Percentiles rank a stretch among this genome's conserved stretches.
phyloP scores from a whole-genome alignment of 2,797 vertebrate species.

The Sorex maritimensis region DNA sequence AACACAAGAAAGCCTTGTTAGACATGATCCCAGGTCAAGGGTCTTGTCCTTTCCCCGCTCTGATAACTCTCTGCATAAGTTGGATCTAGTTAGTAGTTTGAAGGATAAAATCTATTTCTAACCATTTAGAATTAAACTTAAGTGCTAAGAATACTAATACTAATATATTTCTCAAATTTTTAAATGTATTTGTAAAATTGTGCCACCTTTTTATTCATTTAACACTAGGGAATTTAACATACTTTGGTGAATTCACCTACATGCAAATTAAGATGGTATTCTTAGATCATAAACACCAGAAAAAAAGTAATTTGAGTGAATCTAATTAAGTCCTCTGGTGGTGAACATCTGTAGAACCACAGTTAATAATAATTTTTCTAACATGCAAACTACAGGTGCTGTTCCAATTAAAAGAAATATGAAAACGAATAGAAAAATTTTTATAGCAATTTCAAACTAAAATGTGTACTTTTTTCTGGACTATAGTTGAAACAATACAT shows the following conservation, averaged over 20 bases:
- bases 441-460: constrained; percentile 43
- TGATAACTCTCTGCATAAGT: neutral
- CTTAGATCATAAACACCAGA: neutral
- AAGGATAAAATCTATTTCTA: neutral
- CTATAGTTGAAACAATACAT: constrained; percentile 69
- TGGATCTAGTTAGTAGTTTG: neutral
- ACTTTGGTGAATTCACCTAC: neutral
- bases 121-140: neutral
- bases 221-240: neutral
- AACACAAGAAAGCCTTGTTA: neutral
- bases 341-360: constrained; percentile 27
- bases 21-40: neutral
- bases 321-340: neutral
- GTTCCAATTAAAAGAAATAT: constrained; percentile 50
- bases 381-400: constrained; percentile 1
- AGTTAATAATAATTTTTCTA: neutral
- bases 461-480: neutral
- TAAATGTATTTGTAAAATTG: too few species aligned
- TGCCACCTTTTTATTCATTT: neutral
- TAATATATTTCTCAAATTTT: too few species aligned
- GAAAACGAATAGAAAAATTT: constrained; percentile 71
- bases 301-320: neutral
- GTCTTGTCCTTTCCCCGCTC: neutral
- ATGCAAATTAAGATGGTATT: constrained; percentile 16
- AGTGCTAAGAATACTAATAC: too few species aligned